Base-by-base conservation (phyloP, 2,113 vertebrate species). In the Harpagus bidentatus region DNA sequence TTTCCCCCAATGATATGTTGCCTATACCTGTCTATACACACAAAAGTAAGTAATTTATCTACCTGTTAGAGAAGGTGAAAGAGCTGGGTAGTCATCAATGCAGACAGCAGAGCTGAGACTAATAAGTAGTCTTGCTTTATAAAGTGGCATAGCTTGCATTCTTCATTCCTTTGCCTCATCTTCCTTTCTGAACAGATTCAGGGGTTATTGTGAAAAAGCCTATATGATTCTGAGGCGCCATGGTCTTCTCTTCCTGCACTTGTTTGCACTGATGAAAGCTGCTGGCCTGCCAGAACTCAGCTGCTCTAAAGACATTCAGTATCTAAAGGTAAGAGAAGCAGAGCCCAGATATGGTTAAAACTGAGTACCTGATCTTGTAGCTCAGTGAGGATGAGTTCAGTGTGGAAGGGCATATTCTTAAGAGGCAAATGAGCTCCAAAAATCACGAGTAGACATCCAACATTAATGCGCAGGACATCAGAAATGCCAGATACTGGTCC, bases 301-400 rank as follows among this genome's bases (percentile, higher is more conserved):
- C 94, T 99, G 98, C 97, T 99, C 99, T 90, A 99, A 99, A 96
- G 99, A 99, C 95, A 99, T 99, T 96, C 99, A 99, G 98, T 99
- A 99, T 83, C 98, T 99, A 13, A 99, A 99, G 99, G 99, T 99
- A 96, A 94, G 91, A 34, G 38, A 38, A 58, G 13, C 56, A 76
- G 53, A 66, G 56, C 32, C 38, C 32, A 9, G 29, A 4, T 2
- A 2, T 0, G 0, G 16, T 13, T 48, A 25, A 28, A 82, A 59
- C 25, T 2, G 5, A 38, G 7, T 52, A n/a, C 6, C 50, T 80
- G 40, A 4, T 10, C 18, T 0, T 53, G 53, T 9, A 86, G 62
- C n/a, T 80, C 48, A 11, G 22, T 0, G 38, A 65, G 22, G 20
- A 82, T 40, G 4, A 12, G 31, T 7, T 38, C 12, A 12, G 26